These are phyloP conservation scores for Phengaris arion DNA, from an alignment of 2,888 invertebrate species.

Conservation along the genomic window DNA sequence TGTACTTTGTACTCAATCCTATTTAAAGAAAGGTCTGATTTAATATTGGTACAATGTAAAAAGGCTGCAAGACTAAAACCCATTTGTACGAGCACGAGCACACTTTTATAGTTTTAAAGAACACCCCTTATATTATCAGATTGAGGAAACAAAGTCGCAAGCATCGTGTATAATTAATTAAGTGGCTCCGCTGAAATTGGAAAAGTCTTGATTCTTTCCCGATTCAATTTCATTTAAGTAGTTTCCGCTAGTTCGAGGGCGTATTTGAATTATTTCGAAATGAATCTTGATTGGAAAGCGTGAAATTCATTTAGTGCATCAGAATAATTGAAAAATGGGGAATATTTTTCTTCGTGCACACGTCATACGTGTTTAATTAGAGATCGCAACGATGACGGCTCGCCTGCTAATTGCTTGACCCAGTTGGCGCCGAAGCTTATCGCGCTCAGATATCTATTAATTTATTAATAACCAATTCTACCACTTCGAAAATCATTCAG, in stretches of 20 bases:
- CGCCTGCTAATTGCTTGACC: slow-evolving; percentile 32
- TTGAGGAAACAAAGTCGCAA: slow-evolving; percentile 1
- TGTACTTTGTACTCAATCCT: not conserved
- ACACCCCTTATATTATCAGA: slow-evolving; percentile 7
- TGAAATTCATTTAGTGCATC: slow-evolving; percentile 7
- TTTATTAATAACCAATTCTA: slow-evolving; percentile 22
- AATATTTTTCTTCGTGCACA: slow-evolving; percentile 25
- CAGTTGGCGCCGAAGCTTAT: slow-evolving; percentile 28
- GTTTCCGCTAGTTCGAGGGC: not conserved
- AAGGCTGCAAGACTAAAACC: not conserved
- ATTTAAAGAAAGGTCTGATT: not conserved
- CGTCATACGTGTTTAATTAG: slow-evolving; percentile 30
- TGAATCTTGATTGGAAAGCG: not conserved
- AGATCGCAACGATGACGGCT: slow-evolving; percentile 27
- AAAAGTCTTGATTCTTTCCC: slow-evolving; percentile 9
- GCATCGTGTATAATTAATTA: slow-evolving; percentile 20
- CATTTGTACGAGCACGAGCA: not conserved
- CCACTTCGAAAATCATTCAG: not conserved
- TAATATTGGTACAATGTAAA: not conserved
- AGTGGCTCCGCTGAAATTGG: slow-evolving; percentile 12
- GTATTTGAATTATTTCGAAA: slow-evolving; percentile 19
- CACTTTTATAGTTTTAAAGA: slow-evolving; percentile 11
- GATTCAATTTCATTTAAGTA: slow-evolving; percentile 24
- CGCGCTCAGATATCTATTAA: slow-evolving; percentile 29
- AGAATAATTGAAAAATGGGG: not conserved